Evolutionary conservation across 2,888 invertebrate species (phyloP).

Genomic region (Chorisops tibialis): DNA sequence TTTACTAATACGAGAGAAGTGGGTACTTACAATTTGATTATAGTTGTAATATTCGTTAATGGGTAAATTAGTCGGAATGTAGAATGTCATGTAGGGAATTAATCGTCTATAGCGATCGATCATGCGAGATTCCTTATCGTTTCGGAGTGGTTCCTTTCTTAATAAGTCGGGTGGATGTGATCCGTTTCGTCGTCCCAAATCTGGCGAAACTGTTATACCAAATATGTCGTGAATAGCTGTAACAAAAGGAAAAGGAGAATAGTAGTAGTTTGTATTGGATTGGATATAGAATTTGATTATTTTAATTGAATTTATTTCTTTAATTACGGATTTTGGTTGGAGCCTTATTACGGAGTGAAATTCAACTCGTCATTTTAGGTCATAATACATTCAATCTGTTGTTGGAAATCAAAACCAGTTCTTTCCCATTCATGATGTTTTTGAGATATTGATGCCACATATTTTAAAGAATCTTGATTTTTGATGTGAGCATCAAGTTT

Average conservation of each 20-base stretch:
- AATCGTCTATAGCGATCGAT: conserved; percentile 68
- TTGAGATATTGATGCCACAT: too few species aligned
- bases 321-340: too few species aligned
- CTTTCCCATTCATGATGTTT: too few species aligned
- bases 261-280: background rate
- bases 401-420: too few species aligned
- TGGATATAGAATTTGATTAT: too few species aligned
- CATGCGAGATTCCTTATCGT: conserved; percentile 38
- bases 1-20: background rate
- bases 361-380: too few species aligned
- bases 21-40: conserved; percentile 40
- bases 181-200: conserved; percentile 36
- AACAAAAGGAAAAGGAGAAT: conserved; percentile 41
- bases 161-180: conserved; percentile 17
- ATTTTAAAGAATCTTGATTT: too few species aligned
- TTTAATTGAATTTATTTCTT: too few species aligned
- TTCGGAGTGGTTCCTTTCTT: conserved; percentile 30
- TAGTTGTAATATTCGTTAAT: conserved; percentile 52
- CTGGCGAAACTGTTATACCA: conserved; percentile 54
- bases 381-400: too few species aligned
- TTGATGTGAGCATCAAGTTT: too few species aligned
- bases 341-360: too few species aligned
- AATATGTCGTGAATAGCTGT: conserved; percentile 52
- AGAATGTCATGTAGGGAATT: conserved; percentile 81
- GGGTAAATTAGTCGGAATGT: conserved; percentile 62